Percentiles rank a stretch among this genome's conserved stretches.
Evolutionary conservation across 1,140 invertebrate genomes (phyloP).

Genomic region (Brachionus calyciflorus): DNA sequence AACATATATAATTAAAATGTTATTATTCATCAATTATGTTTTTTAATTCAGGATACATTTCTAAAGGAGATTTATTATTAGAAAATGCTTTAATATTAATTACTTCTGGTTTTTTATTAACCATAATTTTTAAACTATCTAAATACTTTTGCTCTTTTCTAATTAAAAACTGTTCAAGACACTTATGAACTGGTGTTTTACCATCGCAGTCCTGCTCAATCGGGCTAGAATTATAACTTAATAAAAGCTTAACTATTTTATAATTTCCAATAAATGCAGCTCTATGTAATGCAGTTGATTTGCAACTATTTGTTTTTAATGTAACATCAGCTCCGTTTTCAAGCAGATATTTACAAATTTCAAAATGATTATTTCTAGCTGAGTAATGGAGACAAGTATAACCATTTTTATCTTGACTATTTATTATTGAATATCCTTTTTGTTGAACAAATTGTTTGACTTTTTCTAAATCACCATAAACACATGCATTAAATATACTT

Average conservation of each 20-base stretch:
- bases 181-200: slow-evolving; percentile 18
- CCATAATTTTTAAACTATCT: not conserved
- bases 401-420: slow-evolving; percentile 69
- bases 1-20: not conserved
- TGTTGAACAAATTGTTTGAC: slow-evolving; percentile 21
- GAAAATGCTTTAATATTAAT: not conserved
- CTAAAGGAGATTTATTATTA: not conserved
- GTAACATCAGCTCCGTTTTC: not conserved
- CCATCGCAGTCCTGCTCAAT: not conserved
- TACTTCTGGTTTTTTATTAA: not conserved
- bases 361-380: slow-evolving; percentile 69
- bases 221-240: not conserved
- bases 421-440: not conserved
- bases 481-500: slow-evolving; percentile 31
- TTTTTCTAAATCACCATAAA: slow-evolving; percentile 20
- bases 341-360: slow-evolving; percentile 19
- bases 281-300: slow-evolving; percentile 36
- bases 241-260: not conserved
- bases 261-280: slow-evolving; percentile 20
- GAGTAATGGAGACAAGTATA: slow-evolving; percentile 75
- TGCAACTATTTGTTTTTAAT: slow-evolving; percentile 30
- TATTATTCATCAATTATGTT: not conserved
- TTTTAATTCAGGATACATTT: not conserved
- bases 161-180: not conserved
- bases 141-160: not conserved